Evolutionary conservation across 2,113 vertebrate species (phyloP), one percentile per base, ranked within the genome.

Genomic region (Channa argus): DNA sequence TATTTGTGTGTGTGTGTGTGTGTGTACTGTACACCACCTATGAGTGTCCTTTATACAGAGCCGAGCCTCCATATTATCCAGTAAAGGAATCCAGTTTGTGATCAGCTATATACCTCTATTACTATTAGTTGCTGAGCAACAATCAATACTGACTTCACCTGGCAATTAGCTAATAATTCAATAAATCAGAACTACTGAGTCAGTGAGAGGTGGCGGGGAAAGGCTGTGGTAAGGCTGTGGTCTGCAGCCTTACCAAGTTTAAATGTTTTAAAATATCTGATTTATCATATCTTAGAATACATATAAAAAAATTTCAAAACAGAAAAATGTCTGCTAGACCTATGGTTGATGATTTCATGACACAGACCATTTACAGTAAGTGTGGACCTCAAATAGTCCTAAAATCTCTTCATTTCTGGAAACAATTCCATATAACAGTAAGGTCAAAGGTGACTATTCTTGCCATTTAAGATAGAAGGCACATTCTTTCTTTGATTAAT

Each of bases 161-260:
- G 77, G 86, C 86, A 93, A 94, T 95, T 96, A 95, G 87, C 74
- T 92, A 93, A 94, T 95, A 95, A 95, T 89, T 92, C 85, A 93
- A 81, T 86, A 71, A 92, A 87, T 74, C 88, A 37, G 80, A 79
- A 49, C 77, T 61, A 65, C 63, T 88, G 79, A 77, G 90, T 70
- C 73, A 78, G 85, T 49, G 68, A 46, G 77, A 7, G 8, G 13
- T 41, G 13, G 24, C 1, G 24, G 24, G 8, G 46, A 63, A 44
- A 0, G 12, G 41, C 0, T 51, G 43, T 37, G 50, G 58, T 36
- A 8, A 13, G 66, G 45, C 66, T 66, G 46, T 64, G 72, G 46
- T 86, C 58, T 82, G 46, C 24, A 24, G 24, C 24, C 24, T 24
- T 24, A 24, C 24, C 24, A 24, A 24, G 24, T 24, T 1, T 24